phyloP scores from a whole-genome alignment of 2,888 invertebrate genomes.

The Tipula helvola region DNA sequence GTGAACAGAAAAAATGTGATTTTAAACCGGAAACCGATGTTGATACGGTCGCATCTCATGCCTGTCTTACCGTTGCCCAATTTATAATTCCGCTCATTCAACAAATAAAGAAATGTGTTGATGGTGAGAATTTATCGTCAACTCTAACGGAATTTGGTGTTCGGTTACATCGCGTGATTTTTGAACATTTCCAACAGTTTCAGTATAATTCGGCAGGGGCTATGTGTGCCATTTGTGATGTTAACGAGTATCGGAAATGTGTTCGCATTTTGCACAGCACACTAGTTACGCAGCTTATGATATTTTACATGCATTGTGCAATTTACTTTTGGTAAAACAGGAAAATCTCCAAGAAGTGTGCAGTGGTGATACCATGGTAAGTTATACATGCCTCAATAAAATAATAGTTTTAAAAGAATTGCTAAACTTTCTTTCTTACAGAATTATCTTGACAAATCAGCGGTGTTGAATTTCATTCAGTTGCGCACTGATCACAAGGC shows the following conservation, averaged over 20 bases:
- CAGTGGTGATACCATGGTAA: conserved; percentile 85
- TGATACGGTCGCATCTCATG: conserved; percentile 76
- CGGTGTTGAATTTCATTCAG: conserved; percentile 87
- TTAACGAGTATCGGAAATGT: conserved; percentile 90
- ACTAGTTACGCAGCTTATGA: conserved; percentile 78
- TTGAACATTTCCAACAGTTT: conserved; percentile 88
- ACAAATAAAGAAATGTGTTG: conserved; percentile 68
- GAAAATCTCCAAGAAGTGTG: conserved; percentile 94
- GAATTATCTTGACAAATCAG: conserved; percentile 81
- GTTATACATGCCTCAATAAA: conserved; percentile 21
- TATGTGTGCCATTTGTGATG: conserved; percentile 96
- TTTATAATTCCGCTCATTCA: conserved; percentile 65
- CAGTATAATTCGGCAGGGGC: conserved; percentile 92
- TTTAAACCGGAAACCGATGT: conserved; percentile 80
- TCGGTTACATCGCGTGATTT: conserved; percentile 84
- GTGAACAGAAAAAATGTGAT: conserved; percentile 91
- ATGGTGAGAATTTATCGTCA: conserved; percentile 83
- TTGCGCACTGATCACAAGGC: conserved; percentile 87
- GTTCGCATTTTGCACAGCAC: conserved; percentile 59
- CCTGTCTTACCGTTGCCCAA: conserved; percentile 72
- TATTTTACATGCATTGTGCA: conserved; percentile 89
- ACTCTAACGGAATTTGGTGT: conserved; percentile 82
- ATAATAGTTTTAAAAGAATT: conserved; percentile 9
- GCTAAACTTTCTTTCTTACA: conserved; percentile 38
- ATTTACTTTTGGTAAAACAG: conserved; percentile 86